Base-by-base conservation (phyloP, 1,140 invertebrate genomes). In the Solenopsis fugax region DNA sequence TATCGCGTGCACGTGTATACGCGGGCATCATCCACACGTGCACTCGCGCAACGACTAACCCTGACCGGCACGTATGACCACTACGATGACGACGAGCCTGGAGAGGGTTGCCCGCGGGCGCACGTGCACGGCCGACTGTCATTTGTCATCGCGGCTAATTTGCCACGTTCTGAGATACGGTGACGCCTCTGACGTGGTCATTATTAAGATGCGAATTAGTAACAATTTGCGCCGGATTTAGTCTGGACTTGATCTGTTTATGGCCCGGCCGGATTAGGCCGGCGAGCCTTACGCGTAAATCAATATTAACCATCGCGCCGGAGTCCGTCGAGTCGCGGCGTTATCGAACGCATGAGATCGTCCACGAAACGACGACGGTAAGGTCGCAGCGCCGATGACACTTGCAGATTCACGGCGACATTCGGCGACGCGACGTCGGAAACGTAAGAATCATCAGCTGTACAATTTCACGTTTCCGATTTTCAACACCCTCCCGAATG, bases 191-290 rank as follows among this genome's bases (percentile, higher is more conserved):
- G 94, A 95, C 94, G 94, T 92, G 93, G 92, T 94, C 94, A 94
- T 95, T 95, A 95, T 95, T 95, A 95, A 95, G 95, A 95, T 95
- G 94, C 94, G 94, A 95, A 95, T 95, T 95, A 95, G 94, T 95
- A 95, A 95, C 95, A 95, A 95, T 95, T 95, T 95, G 95, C 93
- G 93, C 94, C 90, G 94, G 94, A 95, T 95, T 95, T 94, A 93
- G 93, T 93, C 93, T 94, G 93, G 87, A 93, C 93, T 92, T 95
- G 94, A 95, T 94, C 94, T 95, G 95, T 95, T 95, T 95, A 95
- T 94, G 94, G 92, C 94, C 93, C 88, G 89, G 86, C 88, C 91
- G 93, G 94, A 95, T 95, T 95, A 95, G 92, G 92, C 92, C 93
- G 90, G 92, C 90, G 88, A 89, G 92, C 88, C 90, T 94, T 92